Conservation (phyloP, 2,888 invertebrate species). For the Melanostoma mellinum region DNA sequence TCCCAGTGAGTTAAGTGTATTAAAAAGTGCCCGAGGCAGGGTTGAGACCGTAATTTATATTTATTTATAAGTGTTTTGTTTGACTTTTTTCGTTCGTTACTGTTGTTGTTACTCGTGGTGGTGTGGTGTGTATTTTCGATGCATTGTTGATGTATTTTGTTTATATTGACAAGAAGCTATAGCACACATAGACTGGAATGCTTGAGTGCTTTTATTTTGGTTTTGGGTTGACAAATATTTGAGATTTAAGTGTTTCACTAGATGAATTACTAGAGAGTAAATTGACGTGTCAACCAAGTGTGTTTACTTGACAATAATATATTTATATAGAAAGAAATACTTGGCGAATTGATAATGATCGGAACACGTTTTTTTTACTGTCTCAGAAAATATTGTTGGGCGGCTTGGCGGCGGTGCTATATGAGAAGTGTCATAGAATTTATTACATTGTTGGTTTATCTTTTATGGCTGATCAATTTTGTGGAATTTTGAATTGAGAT, state of each 20-base stretch:
- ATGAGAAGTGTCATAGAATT: conserved; percentile 31
- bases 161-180: conserved; percentile 20
- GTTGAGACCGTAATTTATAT: conserved; percentile 28
- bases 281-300: conserved; percentile 61
- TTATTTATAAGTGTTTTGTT: conserved; percentile 39
- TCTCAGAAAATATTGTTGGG: background rate
- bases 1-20: conserved; percentile 64
- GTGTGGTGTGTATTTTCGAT: conserved; percentile 9
- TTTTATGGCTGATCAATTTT: conserved; percentile 35
- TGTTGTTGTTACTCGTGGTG: background rate
- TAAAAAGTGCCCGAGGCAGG: conserved; percentile 56
- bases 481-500: background rate
- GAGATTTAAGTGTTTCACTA: conserved; percentile 53
- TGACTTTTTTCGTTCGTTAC: conserved; percentile 23
- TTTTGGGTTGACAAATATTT: conserved; percentile 56
- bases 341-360: conserved; percentile 65
- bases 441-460: conserved; percentile 22
- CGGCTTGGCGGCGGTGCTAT: background rate
- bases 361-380: conserved; percentile 20
- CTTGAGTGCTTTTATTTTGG: conserved; percentile 52
- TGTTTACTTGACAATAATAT: conserved; percentile 49
- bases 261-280: conserved; percentile 46
- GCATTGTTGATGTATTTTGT: conserved; percentile 19
- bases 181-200: conserved; percentile 40
- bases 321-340: conserved; percentile 1